phyloP scores from a whole-genome alignment of 1,140 invertebrate species.

The Tachypleus tridentatus region DNA sequence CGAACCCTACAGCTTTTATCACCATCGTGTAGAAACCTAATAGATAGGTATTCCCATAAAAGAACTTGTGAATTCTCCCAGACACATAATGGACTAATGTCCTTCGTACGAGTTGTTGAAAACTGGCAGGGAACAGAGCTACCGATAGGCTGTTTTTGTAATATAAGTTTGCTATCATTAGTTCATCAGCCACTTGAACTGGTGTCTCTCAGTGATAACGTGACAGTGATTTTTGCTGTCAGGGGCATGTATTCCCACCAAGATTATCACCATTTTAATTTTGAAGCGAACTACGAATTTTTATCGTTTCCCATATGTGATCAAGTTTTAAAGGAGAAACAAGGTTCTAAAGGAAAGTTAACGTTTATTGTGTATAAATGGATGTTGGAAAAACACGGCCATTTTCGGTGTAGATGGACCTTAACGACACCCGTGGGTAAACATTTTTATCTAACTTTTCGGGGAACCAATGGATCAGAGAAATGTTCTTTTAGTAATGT shows the following conservation, averaged over 20 bases:
- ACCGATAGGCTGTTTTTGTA: constrained; percentile 57
- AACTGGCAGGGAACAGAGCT: constrained; percentile 9
- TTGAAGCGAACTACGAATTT: constrained; percentile 74
- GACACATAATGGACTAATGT: constrained; percentile 2
- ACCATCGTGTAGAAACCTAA: constrained; percentile 15
- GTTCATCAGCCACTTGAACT: constrained; percentile 51
- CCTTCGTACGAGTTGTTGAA: constrained; percentile 6
- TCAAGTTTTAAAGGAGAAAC: constrained; percentile 14
- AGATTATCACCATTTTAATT: constrained; percentile 67
- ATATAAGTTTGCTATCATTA: constrained; percentile 41
- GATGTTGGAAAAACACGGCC: background rate
- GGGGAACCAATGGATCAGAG: constrained; percentile 11
- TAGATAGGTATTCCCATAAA: background rate
- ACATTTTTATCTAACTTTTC: constrained; percentile 17
- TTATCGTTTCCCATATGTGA: constrained; percentile 51
- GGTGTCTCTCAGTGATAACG: constrained; percentile 56
- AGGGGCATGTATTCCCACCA: constrained; percentile 66
- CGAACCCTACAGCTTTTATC: constrained; percentile 15
- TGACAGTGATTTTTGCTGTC: constrained; percentile 68
- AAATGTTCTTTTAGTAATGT: constrained; percentile 16
- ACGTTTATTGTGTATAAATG: constrained; percentile 12
- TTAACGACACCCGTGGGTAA: constrained; percentile 14
- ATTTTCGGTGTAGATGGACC: constrained; percentile 19
- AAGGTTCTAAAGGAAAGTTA: constrained; percentile 22
- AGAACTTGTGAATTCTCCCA: background rate